Conservation (phyloP, 2,888 invertebrate genomes). For the Protonemura montana region DNA sequence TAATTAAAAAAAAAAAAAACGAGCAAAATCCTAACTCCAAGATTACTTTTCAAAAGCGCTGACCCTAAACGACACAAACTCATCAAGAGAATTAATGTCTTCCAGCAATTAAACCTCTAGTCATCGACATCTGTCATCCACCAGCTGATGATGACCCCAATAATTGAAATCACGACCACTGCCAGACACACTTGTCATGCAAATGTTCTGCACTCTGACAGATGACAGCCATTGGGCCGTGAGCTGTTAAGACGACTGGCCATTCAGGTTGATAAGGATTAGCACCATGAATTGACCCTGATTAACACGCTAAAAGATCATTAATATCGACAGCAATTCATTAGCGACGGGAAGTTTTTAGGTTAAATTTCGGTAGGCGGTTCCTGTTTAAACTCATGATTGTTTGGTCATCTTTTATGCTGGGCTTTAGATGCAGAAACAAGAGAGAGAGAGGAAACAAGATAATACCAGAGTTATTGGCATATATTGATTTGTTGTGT, state of each 20-base stretch:
- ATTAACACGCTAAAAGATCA: background rate
- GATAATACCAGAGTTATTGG: too few species aligned
- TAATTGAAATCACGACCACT: background rate
- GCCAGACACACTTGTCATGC: background rate
- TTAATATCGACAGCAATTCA: background rate
- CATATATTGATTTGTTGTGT: too few species aligned
- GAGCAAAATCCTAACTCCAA: too few species aligned
- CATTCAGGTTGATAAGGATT: background rate
- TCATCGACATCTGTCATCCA: background rate
- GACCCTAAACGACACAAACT: background rate
- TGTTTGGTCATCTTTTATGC: too few species aligned
- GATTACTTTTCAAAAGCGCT: background rate
- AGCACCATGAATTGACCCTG: background rate
- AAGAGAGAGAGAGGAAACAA: too few species aligned
- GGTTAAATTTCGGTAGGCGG: background rate
- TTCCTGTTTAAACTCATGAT: background rate
- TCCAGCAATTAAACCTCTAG: background rate
- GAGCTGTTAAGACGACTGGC: too few species aligned
- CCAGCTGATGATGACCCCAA: background rate
- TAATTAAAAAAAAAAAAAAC: too few species aligned
- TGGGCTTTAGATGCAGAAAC: too few species aligned
- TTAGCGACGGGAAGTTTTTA: background rate
- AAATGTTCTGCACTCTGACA: constrained; percentile 4
- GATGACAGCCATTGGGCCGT: background rate
- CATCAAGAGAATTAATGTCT: background rate